Evolutionary conservation across 2,888 invertebrate species (phyloP).

Genomic region (Zaprionus bogoriensis): DNA sequence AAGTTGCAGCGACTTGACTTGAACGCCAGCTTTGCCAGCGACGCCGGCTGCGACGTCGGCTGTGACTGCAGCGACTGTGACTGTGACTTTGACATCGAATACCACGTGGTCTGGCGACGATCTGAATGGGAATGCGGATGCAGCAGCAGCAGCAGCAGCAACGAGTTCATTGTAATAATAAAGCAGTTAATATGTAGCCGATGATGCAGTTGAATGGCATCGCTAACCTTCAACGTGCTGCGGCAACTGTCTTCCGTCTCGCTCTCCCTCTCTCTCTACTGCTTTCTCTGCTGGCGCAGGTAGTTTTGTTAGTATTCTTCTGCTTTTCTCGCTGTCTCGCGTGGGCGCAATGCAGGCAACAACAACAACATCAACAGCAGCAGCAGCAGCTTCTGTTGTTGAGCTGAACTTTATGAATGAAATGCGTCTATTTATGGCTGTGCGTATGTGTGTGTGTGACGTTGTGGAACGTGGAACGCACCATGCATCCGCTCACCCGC

Average conservation of each 20-base stretch:
- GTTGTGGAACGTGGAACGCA: neutral
- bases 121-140: constrained; percentile 35
- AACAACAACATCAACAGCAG: too few species aligned
- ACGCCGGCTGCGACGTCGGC: too few species aligned
- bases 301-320: constrained; percentile 33
- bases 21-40: too few species aligned
- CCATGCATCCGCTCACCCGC: too few species aligned
- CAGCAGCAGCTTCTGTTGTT: too few species aligned
- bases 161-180: constrained; percentile 56
- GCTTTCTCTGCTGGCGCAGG: constrained; percentile 18
- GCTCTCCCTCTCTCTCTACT: neutral
- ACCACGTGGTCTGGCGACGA: constrained; percentile 1
- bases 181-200: constrained; percentile 64
- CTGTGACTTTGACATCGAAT: neutral
- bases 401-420: constrained; percentile 70
- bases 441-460: neutral
- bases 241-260: constrained; percentile 8
- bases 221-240: constrained; percentile 41
- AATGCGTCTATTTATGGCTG: constrained; percentile 48
- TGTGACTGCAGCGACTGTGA: neutral
- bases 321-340: neutral
- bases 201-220: constrained; percentile 39
- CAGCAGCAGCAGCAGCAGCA: constrained; percentile 24
- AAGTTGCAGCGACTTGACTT: neutral
- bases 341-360: constrained; percentile 15